Evolutionary conservation across 2,888 invertebrate species (phyloP).

Genomic region (Conistra vaccinii): DNA sequence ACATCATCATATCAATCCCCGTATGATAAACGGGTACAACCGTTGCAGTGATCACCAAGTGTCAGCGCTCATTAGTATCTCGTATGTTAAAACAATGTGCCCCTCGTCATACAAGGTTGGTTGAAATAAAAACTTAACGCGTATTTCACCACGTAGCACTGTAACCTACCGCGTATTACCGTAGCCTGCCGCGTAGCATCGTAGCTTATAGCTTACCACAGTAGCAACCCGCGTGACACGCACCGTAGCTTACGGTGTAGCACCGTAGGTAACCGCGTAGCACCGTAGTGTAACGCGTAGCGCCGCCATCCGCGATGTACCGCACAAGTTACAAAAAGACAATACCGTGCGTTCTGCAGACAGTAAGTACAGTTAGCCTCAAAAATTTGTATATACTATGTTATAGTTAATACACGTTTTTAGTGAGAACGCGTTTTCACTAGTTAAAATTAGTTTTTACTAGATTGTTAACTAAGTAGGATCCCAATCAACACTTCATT

Average conservation of each 20-base stretch:
- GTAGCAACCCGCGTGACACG: neutral
- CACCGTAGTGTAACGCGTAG: neutral
- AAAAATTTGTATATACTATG: too few relatives aligned
- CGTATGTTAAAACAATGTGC: neutral
- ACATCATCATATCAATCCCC: neutral
- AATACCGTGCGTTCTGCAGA: neutral
- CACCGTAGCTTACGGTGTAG: neutral
- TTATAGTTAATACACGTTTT: too few relatives aligned
- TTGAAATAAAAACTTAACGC: neutral
- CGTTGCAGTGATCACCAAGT: neutral
- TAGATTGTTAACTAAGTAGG: too few relatives aligned
- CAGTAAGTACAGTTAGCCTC: neutral
- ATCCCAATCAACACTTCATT: too few relatives aligned
- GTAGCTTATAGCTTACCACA: neutral
- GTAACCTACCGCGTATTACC: neutral
- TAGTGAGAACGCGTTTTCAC: too few relatives aligned
- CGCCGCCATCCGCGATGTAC: neutral
- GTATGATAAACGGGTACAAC: neutral
- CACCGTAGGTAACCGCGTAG: neutral
- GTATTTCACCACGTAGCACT: neutral
- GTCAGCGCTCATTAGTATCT: neutral
- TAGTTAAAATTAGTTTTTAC: too few relatives aligned
- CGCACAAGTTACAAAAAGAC: neutral
- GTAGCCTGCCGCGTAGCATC: neutral
- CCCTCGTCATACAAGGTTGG: neutral